Percentiles rank a stretch among this genome's conserved stretches.
Conservation (phyloP, 1,140 invertebrate genomes). For the Tetramorium simillimum region DNA sequence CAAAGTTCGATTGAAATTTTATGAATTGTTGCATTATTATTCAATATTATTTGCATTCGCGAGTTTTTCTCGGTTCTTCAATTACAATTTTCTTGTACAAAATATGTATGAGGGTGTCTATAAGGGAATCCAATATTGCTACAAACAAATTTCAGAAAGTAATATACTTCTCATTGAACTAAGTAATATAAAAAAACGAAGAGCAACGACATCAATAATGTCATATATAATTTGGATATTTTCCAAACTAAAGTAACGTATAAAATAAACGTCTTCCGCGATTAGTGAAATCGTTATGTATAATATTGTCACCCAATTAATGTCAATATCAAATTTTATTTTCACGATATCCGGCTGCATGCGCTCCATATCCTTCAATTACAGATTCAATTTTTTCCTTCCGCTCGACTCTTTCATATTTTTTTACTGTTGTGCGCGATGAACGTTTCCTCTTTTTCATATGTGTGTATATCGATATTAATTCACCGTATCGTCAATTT, state of each 20-base stretch:
- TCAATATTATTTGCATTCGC: not conserved
- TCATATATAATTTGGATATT: not conserved
- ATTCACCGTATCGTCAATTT: slow-evolving; percentile 6
- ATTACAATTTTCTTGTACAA: not conserved
- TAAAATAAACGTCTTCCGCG: not conserved
- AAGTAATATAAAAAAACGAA: not conserved
- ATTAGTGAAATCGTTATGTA: not conserved
- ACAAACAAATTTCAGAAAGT: not conserved
- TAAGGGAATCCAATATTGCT: not conserved
- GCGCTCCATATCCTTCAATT: slow-evolving; percentile 28
- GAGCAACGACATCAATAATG: not conserved
- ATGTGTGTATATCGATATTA: not conserved
- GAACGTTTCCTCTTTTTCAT: slow-evolving; percentile 24
- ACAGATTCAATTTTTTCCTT: slow-evolving; percentile 48
- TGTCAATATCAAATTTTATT: not conserved
- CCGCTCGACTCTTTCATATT: not conserved
- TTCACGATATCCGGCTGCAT: not conserved
- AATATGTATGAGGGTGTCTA: not conserved
- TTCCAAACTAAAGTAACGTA: not conserved
- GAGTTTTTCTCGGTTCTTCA: not conserved
- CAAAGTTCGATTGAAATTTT: slow-evolving; percentile 26
- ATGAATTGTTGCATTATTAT: slow-evolving; percentile 1
- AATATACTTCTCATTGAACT: not conserved
- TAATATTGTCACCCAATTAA: not conserved
- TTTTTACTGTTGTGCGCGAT: not conserved